phyloP scores from a whole-genome alignment of 2,797 vertebrate genomes.

The Chelidonichthys spinosus region DNA sequence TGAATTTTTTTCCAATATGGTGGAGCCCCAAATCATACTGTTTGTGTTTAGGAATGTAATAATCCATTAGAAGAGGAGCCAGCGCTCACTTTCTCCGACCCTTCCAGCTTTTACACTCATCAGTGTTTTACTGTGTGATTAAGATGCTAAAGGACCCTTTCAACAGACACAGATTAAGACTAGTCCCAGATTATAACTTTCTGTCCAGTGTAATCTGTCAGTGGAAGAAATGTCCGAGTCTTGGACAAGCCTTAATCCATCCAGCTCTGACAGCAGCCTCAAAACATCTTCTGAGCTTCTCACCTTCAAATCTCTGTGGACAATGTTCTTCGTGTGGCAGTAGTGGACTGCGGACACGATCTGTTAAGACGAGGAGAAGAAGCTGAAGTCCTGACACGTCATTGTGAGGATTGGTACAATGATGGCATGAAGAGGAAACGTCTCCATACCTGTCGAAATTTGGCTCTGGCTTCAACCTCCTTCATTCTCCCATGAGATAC shows the following conservation, averaged over 20 bases:
- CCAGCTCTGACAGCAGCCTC: slow-evolving; percentile 21
- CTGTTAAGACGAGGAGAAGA: slow-evolving; percentile 69
- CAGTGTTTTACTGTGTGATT: slow-evolving; percentile 39
- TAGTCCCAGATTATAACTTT: slow-evolving; percentile 65
- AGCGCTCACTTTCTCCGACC: slow-evolving; percentile 18
- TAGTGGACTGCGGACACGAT: slow-evolving; percentile 94
- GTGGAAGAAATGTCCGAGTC: slow-evolving; percentile 38
- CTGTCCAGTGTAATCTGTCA: slow-evolving; percentile 55
- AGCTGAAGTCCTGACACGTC: background rate
- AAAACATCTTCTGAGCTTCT: slow-evolving; percentile 50
- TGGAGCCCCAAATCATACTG: background rate
- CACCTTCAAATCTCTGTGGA: slow-evolving; percentile 95
- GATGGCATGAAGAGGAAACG: background rate
- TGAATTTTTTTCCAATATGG: too few species aligned
- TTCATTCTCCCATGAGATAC: slow-evolving; percentile 97
- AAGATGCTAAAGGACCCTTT: slow-evolving; percentile 48
- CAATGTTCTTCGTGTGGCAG: slow-evolving; percentile 95
- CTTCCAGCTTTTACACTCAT: slow-evolving; percentile 28
- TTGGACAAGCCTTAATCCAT: slow-evolving; percentile 59
- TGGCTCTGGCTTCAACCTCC: slow-evolving; percentile 95
- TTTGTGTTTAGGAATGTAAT: slow-evolving; percentile 39
- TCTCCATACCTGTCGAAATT: slow-evolving; percentile 90
- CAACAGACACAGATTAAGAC: slow-evolving; percentile 64
- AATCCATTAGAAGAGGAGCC: slow-evolving; percentile 31
- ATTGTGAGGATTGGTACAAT: background rate